These are phyloP conservation scores for Theodoxus fluviatilis DNA, from an alignment of 2,888 invertebrate genomes.

Conservation along the genomic window DNA sequence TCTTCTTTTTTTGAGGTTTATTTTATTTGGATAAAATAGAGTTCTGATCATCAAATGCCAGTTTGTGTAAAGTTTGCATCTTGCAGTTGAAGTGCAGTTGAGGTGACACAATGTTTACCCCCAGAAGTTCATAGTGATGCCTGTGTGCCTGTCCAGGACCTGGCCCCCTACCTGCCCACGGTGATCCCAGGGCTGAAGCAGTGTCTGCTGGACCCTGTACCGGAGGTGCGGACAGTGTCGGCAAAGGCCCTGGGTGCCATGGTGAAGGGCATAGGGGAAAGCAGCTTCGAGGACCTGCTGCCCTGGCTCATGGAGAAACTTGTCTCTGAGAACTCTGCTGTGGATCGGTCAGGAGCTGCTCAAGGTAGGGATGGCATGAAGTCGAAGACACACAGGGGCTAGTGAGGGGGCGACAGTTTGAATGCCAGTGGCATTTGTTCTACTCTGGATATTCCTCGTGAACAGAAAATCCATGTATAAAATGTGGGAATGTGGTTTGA, in stretches of 20 bases:
- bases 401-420: too few species aligned
- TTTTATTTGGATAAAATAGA: too few species aligned
- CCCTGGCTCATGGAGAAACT: conserved; percentile 99
- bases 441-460: too few species aligned
- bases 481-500: too few species aligned
- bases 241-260: conserved; percentile 96
- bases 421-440: too few species aligned
- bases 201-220: conserved; percentile 95
- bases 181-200: conserved; percentile 96
- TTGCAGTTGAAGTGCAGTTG: background rate
- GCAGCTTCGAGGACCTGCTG: conserved; percentile 91
- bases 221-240: conserved; percentile 95
- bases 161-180: conserved; percentile 92
- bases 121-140: background rate
- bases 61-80: too few species aligned
- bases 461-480: too few species aligned
- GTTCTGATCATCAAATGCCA: too few species aligned
- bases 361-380: conserved; percentile 47
- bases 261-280: conserved; percentile 96
- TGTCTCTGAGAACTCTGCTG: conserved; percentile 92
- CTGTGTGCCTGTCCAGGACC: conserved; percentile 70
- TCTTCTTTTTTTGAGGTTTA: too few species aligned
- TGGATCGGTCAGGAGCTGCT: conserved; percentile 71
- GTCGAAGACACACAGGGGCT: background rate
- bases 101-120: background rate